These are phyloP conservation scores for Felis catus DNA, from an alignment of 2,113 vertebrate species.

Conservation along the genomic window DNA sequence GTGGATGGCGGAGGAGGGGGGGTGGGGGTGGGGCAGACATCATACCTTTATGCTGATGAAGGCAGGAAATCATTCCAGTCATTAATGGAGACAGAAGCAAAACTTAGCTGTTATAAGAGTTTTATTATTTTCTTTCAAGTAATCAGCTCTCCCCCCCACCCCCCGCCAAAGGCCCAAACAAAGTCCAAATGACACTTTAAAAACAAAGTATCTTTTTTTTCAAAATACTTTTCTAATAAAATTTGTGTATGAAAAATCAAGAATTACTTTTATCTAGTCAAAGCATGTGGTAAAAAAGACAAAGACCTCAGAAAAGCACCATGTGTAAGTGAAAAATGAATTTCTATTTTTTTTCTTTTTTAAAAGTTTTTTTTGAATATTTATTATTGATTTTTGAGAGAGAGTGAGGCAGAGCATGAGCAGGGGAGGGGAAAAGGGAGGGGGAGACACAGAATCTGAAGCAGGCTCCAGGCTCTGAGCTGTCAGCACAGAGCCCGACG, in stretches of 20 bases:
- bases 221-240: conserved; percentile 12
- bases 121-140: neutral
- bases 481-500: too few relatives aligned
- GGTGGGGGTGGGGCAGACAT: neutral
- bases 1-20: neutral
- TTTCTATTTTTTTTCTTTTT: neutral
- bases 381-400: too few relatives aligned
- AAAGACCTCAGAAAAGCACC: neutral
- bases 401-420: too few relatives aligned
- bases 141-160: neutral
- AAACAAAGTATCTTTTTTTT: neutral
- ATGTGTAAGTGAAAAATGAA: neutral
- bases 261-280: neutral
- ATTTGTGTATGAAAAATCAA: neutral
- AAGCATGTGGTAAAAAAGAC: neutral
- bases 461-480: too few relatives aligned
- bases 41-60: neutral
- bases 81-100: neutral
- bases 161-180: neutral
- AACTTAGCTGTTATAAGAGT: neutral
- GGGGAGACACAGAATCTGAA: too few relatives aligned
- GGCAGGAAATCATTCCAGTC: neutral
- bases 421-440: too few relatives aligned
- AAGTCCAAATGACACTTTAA: neutral
- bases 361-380: too few relatives aligned